Evolutionary conservation across 2,797 vertebrate genomes (phyloP).

Genomic region (Micromesistius poutassou): DNA sequence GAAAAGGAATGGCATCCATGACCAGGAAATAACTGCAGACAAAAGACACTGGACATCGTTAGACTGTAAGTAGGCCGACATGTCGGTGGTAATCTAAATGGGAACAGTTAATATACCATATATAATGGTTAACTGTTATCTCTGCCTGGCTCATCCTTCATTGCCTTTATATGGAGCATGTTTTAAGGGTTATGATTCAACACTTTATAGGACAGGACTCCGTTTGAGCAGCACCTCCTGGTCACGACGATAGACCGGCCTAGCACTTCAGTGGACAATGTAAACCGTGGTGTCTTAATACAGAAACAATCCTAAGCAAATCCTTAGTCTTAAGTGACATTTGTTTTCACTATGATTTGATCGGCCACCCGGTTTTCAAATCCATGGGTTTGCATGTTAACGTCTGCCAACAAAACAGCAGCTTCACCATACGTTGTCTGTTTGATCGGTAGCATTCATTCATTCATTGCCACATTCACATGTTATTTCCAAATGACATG

Average conservation of each 20-base stretch:
- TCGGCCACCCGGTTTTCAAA: background rate
- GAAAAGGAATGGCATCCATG: background rate
- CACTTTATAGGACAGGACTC: background rate
- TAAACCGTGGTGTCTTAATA: background rate
- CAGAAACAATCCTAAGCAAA: background rate
- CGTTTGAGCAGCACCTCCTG: background rate
- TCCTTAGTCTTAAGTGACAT: background rate
- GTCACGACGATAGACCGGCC: background rate
- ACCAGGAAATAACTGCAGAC: background rate
- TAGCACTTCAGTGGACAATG: background rate
- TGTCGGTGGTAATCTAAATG: background rate
- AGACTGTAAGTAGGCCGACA: background rate
- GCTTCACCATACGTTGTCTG: background rate
- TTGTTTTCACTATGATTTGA: background rate
- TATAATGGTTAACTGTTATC: background rate
- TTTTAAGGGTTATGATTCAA: background rate
- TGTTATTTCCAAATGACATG: constrained; percentile 28
- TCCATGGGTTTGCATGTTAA: background rate
- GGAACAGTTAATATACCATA: background rate
- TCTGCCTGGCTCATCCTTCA: background rate
- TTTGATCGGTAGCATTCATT: constrained; percentile 9
- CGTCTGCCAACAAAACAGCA: background rate
- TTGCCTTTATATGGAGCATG: background rate
- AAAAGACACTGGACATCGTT: background rate
- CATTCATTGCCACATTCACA: constrained; percentile 16